Conservation (phyloP, 1,140 invertebrate species). For the Geopemphigus sp. region DNA sequence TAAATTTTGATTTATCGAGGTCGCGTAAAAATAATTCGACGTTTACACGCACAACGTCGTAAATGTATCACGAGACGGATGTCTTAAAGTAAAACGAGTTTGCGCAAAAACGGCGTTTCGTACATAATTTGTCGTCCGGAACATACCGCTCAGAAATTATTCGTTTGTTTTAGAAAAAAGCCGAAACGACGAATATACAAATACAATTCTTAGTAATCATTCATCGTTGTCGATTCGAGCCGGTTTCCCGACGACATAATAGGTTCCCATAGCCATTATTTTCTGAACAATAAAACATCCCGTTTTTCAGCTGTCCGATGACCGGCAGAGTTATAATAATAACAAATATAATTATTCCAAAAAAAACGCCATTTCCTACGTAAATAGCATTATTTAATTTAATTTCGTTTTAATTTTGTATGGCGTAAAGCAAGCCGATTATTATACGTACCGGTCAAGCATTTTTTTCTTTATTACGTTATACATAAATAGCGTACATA, state of each 20-base stretch:
- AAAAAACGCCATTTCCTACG: background rate
- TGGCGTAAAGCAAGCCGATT: background rate
- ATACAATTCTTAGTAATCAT: background rate
- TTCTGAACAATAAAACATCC: background rate
- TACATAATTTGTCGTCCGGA: background rate
- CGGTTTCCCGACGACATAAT: background rate
- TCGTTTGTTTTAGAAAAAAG: no score
- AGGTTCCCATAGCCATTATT: slow-evolving; percentile 11
- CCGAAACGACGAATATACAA: background rate
- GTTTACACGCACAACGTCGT: no score
- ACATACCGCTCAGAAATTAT: background rate
- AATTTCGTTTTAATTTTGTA: slow-evolving; percentile 9
- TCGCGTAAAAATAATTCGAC: no score
- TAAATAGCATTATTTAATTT: background rate
- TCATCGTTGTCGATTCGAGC: background rate
- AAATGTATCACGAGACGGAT: background rate
- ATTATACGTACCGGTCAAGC: background rate
- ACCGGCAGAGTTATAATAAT: background rate
- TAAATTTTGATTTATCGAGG: no score
- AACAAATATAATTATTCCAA: background rate
- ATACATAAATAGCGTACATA: no score
- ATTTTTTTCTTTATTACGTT: no score
- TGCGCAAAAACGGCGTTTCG: background rate
- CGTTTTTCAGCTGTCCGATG: background rate
- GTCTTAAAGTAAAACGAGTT: background rate